A percentile compares a stretch with the other conserved stretches of the same genome.
These are phyloP conservation scores for Zosterops lateralis DNA, from an alignment of 2,113 vertebrate genomes.

Conservation along the genomic window DNA sequence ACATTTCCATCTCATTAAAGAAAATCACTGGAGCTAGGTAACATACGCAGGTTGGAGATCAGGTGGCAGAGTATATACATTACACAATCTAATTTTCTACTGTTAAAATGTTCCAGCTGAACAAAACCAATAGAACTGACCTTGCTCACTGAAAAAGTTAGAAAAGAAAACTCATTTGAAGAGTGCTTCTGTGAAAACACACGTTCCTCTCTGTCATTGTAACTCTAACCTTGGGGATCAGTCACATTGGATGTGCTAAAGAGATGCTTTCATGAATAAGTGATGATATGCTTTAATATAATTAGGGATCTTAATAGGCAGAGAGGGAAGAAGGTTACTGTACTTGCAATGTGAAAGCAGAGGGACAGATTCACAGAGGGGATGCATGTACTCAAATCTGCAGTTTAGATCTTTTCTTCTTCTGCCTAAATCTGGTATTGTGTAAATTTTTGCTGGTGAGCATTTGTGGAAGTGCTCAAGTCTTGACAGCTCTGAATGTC, in stretches of 20 bases:
- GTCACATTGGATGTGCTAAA: conserved; percentile 62
- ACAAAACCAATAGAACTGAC: conserved; percentile 19
- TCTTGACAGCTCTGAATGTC: background rate
- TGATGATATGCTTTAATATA: conserved; percentile 69
- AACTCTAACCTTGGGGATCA: conserved; percentile 66
- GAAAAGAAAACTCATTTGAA: conserved; percentile 13
- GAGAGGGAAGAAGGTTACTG: background rate
- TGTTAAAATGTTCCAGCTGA: conserved; percentile 16
- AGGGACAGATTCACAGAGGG: background rate
- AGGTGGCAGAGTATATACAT: background rate
- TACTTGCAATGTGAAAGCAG: background rate
- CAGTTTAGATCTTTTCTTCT: background rate
- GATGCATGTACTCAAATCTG: background rate
- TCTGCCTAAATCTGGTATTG: background rate
- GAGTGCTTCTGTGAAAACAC: conserved; percentile 12
- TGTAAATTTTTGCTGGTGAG: background rate
- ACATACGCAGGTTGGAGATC: background rate
- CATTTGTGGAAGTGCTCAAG: background rate
- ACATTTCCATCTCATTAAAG: conserved; percentile 37
- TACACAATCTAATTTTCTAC: background rate
- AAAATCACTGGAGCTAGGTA: conserved; percentile 19
- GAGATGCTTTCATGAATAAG: conserved; percentile 69
- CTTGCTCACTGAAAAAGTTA: conserved; percentile 29
- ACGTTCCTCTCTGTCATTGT: conserved; percentile 39
- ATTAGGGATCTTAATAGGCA: conserved; percentile 44